Conservation (phyloP, 1,140 invertebrate genomes). For the Eufriesea mexicana region DNA sequence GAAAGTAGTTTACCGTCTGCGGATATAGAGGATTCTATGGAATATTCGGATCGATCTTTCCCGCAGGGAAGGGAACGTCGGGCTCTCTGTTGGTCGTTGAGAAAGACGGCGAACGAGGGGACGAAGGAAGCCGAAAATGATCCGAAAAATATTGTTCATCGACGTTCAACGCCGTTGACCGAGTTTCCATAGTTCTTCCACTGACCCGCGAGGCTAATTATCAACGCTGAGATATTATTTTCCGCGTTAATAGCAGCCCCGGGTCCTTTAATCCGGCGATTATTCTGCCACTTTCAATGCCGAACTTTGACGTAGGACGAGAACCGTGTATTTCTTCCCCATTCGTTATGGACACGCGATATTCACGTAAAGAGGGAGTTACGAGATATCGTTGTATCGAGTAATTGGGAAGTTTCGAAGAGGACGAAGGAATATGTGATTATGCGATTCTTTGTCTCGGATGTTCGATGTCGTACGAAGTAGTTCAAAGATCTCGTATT, state of each 20-base stretch:
- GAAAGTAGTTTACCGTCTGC: constrained; percentile 54
- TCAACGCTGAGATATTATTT: constrained; percentile 47
- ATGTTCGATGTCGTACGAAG: too few relatives aligned
- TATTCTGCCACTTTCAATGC: constrained; percentile 31
- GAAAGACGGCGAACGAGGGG: not conserved
- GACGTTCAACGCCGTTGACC: constrained; percentile 2
- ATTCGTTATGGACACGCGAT: too few relatives aligned
- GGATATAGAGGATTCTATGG: constrained; percentile 48
- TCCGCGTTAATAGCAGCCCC: constrained; percentile 40
- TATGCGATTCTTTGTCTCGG: too few relatives aligned
- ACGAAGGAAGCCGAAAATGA: constrained; percentile 35
- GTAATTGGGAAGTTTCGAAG: not conserved
- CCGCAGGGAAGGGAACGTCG: not conserved
- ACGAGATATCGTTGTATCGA: not conserved
- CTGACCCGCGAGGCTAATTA: constrained; percentile 43
- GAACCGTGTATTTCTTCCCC: constrained; percentile 4
- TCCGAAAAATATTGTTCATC: constrained; percentile 52
- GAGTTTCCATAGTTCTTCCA: constrained; percentile 24
- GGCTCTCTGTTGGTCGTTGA: not conserved
- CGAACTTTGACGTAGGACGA: constrained; percentile 34
- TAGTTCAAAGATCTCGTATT: too few relatives aligned
- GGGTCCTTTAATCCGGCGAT: constrained; percentile 57
- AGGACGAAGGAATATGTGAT: too few relatives aligned
- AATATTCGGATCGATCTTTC: constrained; percentile 57
- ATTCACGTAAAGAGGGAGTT: too few relatives aligned